phyloP scores from a whole-genome alignment of 2,888 invertebrate genomes.

The Myopa tessellatipennis region DNA sequence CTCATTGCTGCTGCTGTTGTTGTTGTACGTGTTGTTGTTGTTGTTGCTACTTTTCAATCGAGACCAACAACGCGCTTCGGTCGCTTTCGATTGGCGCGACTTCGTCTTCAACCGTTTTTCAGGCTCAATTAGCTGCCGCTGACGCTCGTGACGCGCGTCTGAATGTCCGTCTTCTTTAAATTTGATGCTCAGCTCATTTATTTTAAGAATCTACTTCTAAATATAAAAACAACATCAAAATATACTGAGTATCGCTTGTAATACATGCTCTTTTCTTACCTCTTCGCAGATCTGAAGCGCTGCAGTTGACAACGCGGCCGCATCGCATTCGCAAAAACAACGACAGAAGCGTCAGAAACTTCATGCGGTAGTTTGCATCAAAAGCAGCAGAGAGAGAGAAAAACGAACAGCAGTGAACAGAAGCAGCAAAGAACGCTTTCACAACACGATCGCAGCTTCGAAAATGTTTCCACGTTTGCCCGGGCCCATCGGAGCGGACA shows the following conservation, averaged over 20 bases:
- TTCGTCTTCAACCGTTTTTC: not conserved
- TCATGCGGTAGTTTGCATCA: constrained; percentile 27
- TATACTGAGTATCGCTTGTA: too few relatives aligned
- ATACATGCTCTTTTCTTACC: not conserved
- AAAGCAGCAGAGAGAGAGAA: not conserved
- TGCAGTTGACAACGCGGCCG: not conserved
- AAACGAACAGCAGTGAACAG: constrained; percentile 2
- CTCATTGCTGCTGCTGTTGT: constrained; percentile 41
- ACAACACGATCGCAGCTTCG: constrained; percentile 15
- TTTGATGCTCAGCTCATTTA: not conserved
- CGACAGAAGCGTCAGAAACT: constrained; percentile 15
- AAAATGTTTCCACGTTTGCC: constrained; percentile 66
- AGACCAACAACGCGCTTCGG: constrained; percentile 44
- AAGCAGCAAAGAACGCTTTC: not conserved
- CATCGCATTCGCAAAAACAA: constrained; percentile 16
- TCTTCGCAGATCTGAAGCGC: constrained; percentile 22
- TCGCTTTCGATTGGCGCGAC: not conserved
- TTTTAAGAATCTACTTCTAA: not conserved
- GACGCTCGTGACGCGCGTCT: too few relatives aligned
- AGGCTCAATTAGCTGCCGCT: not conserved
- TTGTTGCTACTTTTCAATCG: not conserved
- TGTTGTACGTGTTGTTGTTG: constrained; percentile 1
- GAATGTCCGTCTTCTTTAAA: not conserved
- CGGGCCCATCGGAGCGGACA: constrained; percentile 58
- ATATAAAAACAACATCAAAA: too few relatives aligned